Evolutionary conservation across 2,888 invertebrate genomes (phyloP).

Genomic region (Hydrotaea diabolus): DNA sequence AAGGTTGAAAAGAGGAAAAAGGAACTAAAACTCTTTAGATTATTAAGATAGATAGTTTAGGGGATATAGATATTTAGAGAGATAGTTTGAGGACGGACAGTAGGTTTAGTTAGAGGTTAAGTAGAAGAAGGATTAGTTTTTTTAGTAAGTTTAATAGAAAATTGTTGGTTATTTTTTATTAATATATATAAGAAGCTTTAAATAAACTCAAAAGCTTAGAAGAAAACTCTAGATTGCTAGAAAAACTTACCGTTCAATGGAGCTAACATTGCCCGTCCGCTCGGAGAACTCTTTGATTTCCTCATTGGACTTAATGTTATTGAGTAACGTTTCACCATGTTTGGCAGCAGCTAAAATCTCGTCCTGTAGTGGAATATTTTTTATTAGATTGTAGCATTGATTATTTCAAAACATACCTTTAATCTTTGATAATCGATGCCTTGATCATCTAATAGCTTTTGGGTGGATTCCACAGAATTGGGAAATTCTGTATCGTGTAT

Average conservation of each 20-base stretch:
- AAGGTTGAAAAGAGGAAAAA: slow-evolving; percentile 67
- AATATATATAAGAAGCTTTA: slow-evolving; percentile 20
- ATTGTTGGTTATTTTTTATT: slow-evolving; percentile 33
- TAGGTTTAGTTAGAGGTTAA: slow-evolving; percentile 2
- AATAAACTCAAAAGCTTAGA: slow-evolving; percentile 31
- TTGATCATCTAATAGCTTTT: slow-evolving; percentile 92
- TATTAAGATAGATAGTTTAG: too few relatives aligned
- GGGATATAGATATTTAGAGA: too few relatives aligned
- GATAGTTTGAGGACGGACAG: background rate
- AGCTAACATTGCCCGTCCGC: slow-evolving; percentile 92
- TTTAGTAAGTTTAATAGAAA: slow-evolving; percentile 30
- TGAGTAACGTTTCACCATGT: slow-evolving; percentile 93
- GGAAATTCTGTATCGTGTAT: slow-evolving; percentile 96
- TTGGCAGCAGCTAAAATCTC: slow-evolving; percentile 93
- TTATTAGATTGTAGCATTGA: background rate
- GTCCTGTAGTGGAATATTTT: slow-evolving; percentile 81
- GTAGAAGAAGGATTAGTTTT: slow-evolving; percentile 45
- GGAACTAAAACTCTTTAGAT: slow-evolving; percentile 44
- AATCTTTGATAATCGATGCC: slow-evolving; percentile 84
- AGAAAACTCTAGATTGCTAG: background rate
- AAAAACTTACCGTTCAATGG: slow-evolving; percentile 89
- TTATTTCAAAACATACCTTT: slow-evolving; percentile 73
- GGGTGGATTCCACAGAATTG: slow-evolving; percentile 94
- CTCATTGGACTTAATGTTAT: slow-evolving; percentile 85
- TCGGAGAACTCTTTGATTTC: slow-evolving; percentile 84